Percentiles rank a stretch among this genome's conserved stretches.
phyloP scores from a whole-genome alignment of 1,140 invertebrate genomes.

The Piezodorus guildinii region DNA sequence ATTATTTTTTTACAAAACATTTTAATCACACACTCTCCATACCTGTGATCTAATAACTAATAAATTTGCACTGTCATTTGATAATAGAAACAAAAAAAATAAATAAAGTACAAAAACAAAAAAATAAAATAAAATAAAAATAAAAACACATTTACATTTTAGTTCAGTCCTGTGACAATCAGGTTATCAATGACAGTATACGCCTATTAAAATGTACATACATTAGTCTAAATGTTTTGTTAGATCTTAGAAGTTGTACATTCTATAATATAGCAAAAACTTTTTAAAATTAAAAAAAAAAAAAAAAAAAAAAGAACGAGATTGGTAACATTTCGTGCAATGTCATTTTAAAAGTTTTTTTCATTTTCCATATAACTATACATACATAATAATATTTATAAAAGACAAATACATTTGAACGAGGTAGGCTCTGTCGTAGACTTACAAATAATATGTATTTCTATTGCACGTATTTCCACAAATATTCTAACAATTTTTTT shows the following conservation, averaged over 20 bases:
- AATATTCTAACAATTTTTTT: neutral
- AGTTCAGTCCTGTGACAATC: constrained; percentile 20
- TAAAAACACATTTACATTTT: constrained; percentile 13
- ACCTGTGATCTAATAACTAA: neutral
- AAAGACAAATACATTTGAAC: constrained; percentile 18
- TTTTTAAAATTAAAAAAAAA: constrained; percentile 10
- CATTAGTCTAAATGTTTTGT: constrained; percentile 18
- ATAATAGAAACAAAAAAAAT: neutral
- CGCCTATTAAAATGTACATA: constrained; percentile 20
- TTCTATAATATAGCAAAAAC: constrained; percentile 10
- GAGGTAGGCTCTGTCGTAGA: constrained; percentile 22
- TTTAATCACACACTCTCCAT: constrained; percentile 21
- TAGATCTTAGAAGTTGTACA: constrained; percentile 22
- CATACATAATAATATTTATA: constrained; percentile 14
- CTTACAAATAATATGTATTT: constrained; percentile 11
- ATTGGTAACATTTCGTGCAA: constrained; percentile 24
- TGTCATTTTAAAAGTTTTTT: constrained; percentile 20
- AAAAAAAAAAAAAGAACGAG: constrained; percentile 10
- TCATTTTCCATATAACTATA: constrained; percentile 18
- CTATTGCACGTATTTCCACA: constrained; percentile 21
- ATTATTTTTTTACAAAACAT: constrained; percentile 24
- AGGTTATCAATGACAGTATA: constrained; percentile 16
- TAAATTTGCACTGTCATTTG: constrained; percentile 17
- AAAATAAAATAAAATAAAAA: constrained; percentile 6
- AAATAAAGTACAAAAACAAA: constrained; percentile 10